Evolutionary conservation across 2,888 invertebrate species (phyloP).

Genomic region (Embidobia sp.): DNA sequence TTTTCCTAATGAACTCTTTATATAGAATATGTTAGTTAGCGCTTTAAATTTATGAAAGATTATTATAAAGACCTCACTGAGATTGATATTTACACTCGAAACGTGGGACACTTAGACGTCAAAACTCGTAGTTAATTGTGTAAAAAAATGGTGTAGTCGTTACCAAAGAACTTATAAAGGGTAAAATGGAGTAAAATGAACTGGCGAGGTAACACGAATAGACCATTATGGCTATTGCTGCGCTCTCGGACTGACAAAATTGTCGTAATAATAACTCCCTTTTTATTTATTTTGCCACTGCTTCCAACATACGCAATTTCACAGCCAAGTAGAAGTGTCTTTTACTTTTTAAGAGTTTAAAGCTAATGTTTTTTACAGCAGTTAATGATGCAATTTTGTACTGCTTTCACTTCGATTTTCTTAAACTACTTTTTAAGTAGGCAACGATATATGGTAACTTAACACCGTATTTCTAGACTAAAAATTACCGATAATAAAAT

Average conservation of each 20-base stretch:
- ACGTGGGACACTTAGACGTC: too few relatives aligned
- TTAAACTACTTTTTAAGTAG: slow-evolving; percentile 16
- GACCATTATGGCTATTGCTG: slow-evolving; percentile 39
- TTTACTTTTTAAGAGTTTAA: slow-evolving; percentile 38
- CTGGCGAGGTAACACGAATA: slow-evolving; percentile 26
- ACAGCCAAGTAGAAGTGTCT: slow-evolving; percentile 23
- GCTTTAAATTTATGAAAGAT: too few relatives aligned
- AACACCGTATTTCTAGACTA: too few relatives aligned
- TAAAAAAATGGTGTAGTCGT: slow-evolving; percentile 23
- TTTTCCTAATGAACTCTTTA: too few relatives aligned
- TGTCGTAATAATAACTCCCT: slow-evolving; percentile 51
- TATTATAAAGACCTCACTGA: too few relatives aligned
- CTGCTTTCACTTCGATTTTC: slow-evolving; percentile 37
- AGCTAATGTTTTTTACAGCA: slow-evolving; percentile 28
- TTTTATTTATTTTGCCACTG: slow-evolving; percentile 39
- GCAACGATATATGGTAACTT: too few relatives aligned
- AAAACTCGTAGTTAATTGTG: slow-evolving; percentile 30
- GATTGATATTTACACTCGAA: too few relatives aligned
- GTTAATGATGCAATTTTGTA: slow-evolving; percentile 35
- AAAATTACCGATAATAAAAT: too few relatives aligned
- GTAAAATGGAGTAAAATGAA: slow-evolving; percentile 34
- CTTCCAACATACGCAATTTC: slow-evolving; percentile 19
- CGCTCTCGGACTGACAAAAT: slow-evolving; percentile 33
- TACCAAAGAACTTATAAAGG: slow-evolving; percentile 29
- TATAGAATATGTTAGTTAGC: too few relatives aligned